Conservation (phyloP, 2,113 vertebrate species). For the Heloderma charlesbogerti region DNA sequence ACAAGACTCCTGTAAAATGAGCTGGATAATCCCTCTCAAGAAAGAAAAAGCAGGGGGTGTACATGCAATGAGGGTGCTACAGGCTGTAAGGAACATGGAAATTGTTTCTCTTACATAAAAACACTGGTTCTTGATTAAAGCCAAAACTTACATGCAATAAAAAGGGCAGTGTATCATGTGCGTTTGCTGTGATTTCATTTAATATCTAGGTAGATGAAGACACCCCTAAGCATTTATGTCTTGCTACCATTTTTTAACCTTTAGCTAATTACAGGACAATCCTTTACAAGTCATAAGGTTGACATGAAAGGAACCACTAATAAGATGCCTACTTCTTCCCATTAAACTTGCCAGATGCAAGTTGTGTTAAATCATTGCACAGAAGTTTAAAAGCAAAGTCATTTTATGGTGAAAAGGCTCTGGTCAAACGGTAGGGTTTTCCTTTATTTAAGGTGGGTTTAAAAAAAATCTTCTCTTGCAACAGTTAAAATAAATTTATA, state of each 20-base stretch:
- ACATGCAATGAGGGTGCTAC: slow-evolving; percentile 28
- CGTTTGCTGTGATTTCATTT: slow-evolving; percentile 52
- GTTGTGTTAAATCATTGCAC: slow-evolving; percentile 65
- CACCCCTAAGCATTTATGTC: slow-evolving; percentile 50
- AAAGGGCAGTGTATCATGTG: not conserved
- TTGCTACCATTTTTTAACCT: slow-evolving; percentile 56
- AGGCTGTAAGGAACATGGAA: slow-evolving; percentile 51
- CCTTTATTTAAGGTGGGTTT: not conserved
- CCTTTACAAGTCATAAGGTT: slow-evolving; percentile 57
- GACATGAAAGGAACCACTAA: slow-evolving; percentile 64
- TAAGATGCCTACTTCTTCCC: slow-evolving; percentile 58
- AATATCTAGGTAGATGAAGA: slow-evolving; percentile 49
- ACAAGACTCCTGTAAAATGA: slow-evolving; percentile 50
- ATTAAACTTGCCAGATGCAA: slow-evolving; percentile 58
- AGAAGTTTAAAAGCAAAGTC: slow-evolving; percentile 27
- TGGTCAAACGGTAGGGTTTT: not conserved
- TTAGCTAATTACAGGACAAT: slow-evolving; percentile 66
- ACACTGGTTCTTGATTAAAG: slow-evolving; percentile 34
- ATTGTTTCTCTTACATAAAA: slow-evolving; percentile 56
- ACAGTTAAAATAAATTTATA: slow-evolving; percentile 16
- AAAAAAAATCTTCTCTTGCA: slow-evolving; percentile 6
- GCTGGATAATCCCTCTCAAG: slow-evolving; percentile 41
- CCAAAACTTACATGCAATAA: slow-evolving; percentile 32
- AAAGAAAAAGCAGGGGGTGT: slow-evolving; percentile 46
- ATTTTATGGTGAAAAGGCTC: slow-evolving; percentile 9